phyloP scores from a whole-genome alignment of 1,140 invertebrate species.

The Zaprionus vittiger region DNA sequence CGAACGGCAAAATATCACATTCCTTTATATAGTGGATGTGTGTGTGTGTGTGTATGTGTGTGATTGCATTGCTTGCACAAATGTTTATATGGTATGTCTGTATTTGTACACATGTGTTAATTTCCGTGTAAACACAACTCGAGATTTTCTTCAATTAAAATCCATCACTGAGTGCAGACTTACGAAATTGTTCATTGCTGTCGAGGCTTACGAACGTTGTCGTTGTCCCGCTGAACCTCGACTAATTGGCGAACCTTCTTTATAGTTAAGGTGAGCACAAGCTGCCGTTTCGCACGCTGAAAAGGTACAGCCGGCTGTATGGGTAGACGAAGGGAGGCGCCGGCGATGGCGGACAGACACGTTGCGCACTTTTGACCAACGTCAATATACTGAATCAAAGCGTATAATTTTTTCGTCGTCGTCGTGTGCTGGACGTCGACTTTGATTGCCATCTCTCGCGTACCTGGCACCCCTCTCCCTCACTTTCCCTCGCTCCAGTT shows the following conservation, averaged over 20 bases:
- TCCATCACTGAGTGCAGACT: slow-evolving; percentile 30
- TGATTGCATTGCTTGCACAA: too few species aligned
- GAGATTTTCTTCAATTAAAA: not conserved
- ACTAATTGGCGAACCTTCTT: slow-evolving; percentile 47
- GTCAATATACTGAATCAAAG: slow-evolving; percentile 61
- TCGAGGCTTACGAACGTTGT: not conserved
- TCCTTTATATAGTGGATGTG: not conserved
- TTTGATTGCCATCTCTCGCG: slow-evolving; percentile 37
- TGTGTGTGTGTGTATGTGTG: not conserved
- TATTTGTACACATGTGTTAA: not conserved
- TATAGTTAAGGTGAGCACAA: slow-evolving; percentile 41
- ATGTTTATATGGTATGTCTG: not conserved
- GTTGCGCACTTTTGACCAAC: slow-evolving; percentile 70
- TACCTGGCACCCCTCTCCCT: slow-evolving; percentile 4
- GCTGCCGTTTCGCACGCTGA: slow-evolving; percentile 70
- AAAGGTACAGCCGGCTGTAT: slow-evolving; percentile 9
- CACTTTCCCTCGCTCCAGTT: not conserved
- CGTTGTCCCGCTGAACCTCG: not conserved
- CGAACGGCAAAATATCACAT: slow-evolving; percentile 19
- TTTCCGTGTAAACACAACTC: not conserved
- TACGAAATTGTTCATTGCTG: slow-evolving; percentile 62
- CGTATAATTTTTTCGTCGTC: slow-evolving; percentile 52
- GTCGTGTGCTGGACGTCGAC: slow-evolving; percentile 58
- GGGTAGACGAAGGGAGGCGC: not conserved
- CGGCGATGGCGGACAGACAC: slow-evolving; percentile 39